phyloP scores from a whole-genome alignment of 2,113 vertebrate species.

The Nansenia antarctica region DNA sequence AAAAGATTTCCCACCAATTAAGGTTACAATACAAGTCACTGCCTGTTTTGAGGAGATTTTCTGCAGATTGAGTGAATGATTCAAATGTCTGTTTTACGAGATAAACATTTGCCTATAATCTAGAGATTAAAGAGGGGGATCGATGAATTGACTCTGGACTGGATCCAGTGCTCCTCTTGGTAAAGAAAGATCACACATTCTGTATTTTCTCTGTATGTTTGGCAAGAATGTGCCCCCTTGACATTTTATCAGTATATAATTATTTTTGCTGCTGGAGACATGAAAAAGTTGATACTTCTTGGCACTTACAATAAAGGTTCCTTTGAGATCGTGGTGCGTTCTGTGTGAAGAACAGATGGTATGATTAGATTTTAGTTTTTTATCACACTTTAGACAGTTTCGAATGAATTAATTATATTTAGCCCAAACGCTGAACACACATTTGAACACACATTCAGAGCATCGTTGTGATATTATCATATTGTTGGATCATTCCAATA shows the following conservation, averaged over 20 bases:
- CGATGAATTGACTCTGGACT: constrained; percentile 43
- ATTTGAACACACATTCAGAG: neutral
- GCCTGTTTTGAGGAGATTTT: constrained; percentile 7
- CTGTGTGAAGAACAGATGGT: constrained; percentile 12
- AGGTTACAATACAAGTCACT: neutral
- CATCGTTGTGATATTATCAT: neutral
- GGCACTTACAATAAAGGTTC: no score
- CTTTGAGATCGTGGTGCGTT: neutral
- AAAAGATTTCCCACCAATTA: neutral
- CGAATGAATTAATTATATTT: neutral
- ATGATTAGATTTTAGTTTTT: constrained; percentile 9
- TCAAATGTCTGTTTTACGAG: constrained; percentile 44
- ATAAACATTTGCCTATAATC: constrained; percentile 51
- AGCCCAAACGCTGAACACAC: neutral
- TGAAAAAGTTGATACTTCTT: no score
- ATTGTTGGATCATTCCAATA: no score
- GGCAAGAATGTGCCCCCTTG: no score
- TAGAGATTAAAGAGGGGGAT: constrained; percentile 51
- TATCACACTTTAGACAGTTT: neutral
- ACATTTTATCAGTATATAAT: no score
- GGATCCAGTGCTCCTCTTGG: no score
- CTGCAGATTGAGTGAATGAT: constrained; percentile 23
- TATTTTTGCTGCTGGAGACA: no score
- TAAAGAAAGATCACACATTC: no score
- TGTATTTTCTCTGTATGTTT: no score